phyloP scores from a whole-genome alignment of 2,113 vertebrate species.

The Manacus vitellinus region DNA sequence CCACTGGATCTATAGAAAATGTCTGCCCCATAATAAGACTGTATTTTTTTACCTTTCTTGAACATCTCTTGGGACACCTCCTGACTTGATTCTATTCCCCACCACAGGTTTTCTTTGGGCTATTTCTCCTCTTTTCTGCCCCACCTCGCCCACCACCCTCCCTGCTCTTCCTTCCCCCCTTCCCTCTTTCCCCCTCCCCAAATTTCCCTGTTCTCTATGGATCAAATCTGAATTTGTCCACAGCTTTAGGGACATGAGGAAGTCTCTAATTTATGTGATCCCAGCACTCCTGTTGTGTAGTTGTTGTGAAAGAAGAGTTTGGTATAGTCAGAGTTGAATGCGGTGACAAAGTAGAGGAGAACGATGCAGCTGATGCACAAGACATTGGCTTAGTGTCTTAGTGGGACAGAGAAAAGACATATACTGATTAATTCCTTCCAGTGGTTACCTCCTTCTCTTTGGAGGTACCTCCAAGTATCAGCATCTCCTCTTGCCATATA shows the following conservation, averaged over 20 bases:
- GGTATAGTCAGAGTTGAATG: background rate
- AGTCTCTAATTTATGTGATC: background rate
- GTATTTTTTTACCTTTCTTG: background rate
- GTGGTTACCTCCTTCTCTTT: background rate
- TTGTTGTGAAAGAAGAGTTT: background rate
- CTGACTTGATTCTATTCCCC: background rate
- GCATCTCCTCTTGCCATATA: background rate
- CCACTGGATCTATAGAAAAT: background rate
- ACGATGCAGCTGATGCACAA: background rate
- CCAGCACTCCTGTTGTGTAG: background rate
- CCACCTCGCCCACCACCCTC: rapidly evolving
- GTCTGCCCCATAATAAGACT: background rate
- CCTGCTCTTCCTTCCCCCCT: too few species aligned
- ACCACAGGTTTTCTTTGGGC: background rate
- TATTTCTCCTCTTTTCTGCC: background rate
- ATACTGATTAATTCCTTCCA: background rate
- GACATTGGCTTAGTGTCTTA: background rate
- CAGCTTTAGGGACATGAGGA: background rate
- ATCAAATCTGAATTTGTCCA: background rate
- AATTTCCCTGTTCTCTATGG: background rate
- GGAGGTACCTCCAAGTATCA: background rate
- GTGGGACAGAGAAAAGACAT: background rate
- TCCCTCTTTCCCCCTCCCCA: too few species aligned
- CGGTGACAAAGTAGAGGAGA: background rate
- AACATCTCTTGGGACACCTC: background rate